Base-by-base conservation (phyloP, 1,140 invertebrate genomes). In the Centruroides vittatus region DNA sequence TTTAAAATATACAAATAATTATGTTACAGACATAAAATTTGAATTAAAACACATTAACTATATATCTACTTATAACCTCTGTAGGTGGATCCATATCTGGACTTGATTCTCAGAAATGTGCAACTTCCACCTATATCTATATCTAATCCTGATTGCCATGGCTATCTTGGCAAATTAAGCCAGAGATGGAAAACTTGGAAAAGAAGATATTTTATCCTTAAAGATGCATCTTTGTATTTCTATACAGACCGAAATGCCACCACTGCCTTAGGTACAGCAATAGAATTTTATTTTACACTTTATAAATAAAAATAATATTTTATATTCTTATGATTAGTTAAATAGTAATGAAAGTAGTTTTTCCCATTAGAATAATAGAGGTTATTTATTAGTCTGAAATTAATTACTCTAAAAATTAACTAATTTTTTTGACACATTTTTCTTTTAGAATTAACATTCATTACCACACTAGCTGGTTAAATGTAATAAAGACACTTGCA, bases 171-270 rank as follows among this genome's bases (percentile, higher is more conserved):
- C 69, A 95, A 94, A 73, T 80, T 88, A 47, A 77, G 76, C 47
- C 68, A 75, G 48, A 66, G 74, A 67, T 84, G 80, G 73, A 89
- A 86, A 75, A 84, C 80, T 55, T 97, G 92, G 92, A 86, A 85
- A 61, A 84, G 86, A 68, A 80, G 92, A 53, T 96, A 93, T 77
- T 96, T 93, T 77, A 86, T 97, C 34, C 79, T 97, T 5, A 96
- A 96, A 74, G 91, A 96, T 74, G 93, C 92, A 53, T 93, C 89
- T 68, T 78, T 97, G 10, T 97, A 93, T 76, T 93, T 95, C 75
- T 97, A 93, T 75, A 84, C 85, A 67, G 88, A 93, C 72, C 83
- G 82, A 11, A 86, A 86, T 70, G 85, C 90, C 62, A 86, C 86
- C 68, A 84, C 79, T 70, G 89, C 92, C 65, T 86, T 92, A 73